Conservation (phyloP, 2,888 invertebrate genomes). For the Tenthredo mesomela region DNA sequence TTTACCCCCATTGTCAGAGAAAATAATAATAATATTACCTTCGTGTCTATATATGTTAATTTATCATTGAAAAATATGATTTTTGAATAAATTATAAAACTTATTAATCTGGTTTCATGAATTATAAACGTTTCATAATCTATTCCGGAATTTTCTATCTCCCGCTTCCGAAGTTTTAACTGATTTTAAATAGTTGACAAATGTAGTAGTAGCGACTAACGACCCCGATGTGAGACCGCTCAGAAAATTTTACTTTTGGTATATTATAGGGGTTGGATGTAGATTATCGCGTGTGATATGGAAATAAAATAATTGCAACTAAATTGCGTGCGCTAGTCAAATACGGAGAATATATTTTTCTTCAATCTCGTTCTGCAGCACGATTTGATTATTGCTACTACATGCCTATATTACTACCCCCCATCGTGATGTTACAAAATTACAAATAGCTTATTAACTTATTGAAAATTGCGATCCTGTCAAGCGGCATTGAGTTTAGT, state of each 20-base stretch:
- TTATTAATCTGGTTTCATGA: background rate
- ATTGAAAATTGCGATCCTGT: background rate
- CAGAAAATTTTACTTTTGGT: background rate
- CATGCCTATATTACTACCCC: background rate
- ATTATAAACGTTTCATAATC: background rate
- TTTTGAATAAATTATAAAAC: background rate
- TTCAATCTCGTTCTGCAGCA: background rate
- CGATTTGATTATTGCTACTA: conserved; percentile 9
- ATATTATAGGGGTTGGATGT: background rate
- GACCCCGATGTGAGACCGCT: conserved; percentile 5
- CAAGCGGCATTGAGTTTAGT: background rate
- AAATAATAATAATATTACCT: background rate
- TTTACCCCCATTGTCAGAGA: background rate
- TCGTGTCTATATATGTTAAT: background rate
- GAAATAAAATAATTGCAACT: conserved; percentile 46
- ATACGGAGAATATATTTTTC: conserved; percentile 28
- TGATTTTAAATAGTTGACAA: conserved; percentile 22
- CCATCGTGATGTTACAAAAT: background rate
- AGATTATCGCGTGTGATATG: conserved; percentile 47
- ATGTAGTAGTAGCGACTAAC: conserved; percentile 3
- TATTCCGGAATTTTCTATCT: background rate
- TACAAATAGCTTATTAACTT: background rate
- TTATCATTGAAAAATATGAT: background rate
- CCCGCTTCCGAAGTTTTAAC: background rate
- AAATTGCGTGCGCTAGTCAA: conserved; percentile 36